Evolutionary conservation across 2,113 vertebrate genomes (phyloP).

Genomic region (Xenopus borealis): DNA sequence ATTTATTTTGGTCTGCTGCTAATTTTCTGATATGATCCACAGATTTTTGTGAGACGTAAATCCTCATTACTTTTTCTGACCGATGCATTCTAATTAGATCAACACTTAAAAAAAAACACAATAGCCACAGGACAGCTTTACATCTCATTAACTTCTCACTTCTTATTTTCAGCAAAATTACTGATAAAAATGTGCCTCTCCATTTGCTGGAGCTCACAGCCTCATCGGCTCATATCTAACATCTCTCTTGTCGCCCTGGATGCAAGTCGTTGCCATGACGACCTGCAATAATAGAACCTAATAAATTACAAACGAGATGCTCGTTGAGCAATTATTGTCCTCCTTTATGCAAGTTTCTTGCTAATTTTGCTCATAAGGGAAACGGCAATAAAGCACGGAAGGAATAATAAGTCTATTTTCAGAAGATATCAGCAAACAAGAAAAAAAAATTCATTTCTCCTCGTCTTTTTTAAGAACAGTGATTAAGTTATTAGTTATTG

Average conservation of each 20-base stretch:
- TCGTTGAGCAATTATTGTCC: conserved; percentile 83
- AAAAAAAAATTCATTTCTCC: conserved; percentile 46
- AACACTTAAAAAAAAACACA: conserved; percentile 73
- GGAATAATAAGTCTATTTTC: conserved; percentile 73
- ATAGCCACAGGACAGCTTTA: conserved; percentile 80
- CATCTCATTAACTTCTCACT: conserved; percentile 85
- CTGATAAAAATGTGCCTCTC: conserved; percentile 82
- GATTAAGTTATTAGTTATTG: conserved; percentile 65
- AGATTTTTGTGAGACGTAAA: conserved; percentile 72
- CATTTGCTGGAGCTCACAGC: conserved; percentile 72
- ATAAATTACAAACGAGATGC: conserved; percentile 84
- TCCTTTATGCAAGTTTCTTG: conserved; percentile 81
- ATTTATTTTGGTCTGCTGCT: conserved; percentile 64
- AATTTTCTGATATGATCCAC: conserved; percentile 78
- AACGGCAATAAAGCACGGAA: conserved; percentile 70
- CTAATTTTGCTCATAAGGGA: conserved; percentile 83
- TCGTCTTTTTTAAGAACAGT: conserved; percentile 49
- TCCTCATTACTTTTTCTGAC: conserved; percentile 81
- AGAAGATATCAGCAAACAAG: conserved; percentile 68
- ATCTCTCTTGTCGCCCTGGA: conserved; percentile 75
- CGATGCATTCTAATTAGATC: conserved; percentile 79
- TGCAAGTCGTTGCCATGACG: conserved; percentile 67
- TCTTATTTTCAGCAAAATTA: conserved; percentile 86
- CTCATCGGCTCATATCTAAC: conserved; percentile 72
- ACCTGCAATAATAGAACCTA: conserved; percentile 81